A percentile compares a stretch with the other conserved stretches of the same genome.
These are phyloP conservation scores for Cherax destructor DNA, from an alignment of 1,140 invertebrate genomes.

Conservation along the genomic window DNA sequence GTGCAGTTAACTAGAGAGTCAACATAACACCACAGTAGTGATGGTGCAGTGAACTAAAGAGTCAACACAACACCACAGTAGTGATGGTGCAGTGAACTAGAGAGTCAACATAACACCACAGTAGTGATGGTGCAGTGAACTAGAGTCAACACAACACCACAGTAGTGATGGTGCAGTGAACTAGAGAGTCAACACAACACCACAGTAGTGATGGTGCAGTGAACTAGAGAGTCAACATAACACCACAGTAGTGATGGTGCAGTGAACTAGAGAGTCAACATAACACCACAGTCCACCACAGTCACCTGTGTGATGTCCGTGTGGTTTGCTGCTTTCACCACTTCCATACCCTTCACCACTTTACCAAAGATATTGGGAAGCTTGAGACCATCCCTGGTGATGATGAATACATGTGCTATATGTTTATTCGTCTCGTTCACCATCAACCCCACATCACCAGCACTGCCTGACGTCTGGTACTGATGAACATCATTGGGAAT, in stretches of 20 bases:
- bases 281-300: conserved; percentile 31
- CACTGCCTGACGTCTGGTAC: neutral
- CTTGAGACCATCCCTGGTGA: conserved; percentile 24
- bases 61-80: too few relatives aligned
- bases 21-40: too few relatives aligned
- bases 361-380: conserved; percentile 14
- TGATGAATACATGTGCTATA: conserved; percentile 41
- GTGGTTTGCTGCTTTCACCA: neutral
- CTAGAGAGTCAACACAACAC: too few relatives aligned
- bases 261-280: conserved; percentile 8
- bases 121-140: too few relatives aligned
- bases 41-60: too few relatives aligned
- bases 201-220: too few relatives aligned
- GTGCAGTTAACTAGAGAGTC: too few relatives aligned
- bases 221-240: too few relatives aligned
- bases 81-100: too few relatives aligned
- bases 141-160: too few relatives aligned
- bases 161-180: too few relatives aligned
- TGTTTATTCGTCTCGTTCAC: neutral
- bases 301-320: conserved; percentile 8
- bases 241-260: neutral
- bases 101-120: too few relatives aligned
- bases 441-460: conserved; percentile 21
- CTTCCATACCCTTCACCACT: conserved; percentile 30
- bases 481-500: neutral